Percentiles rank a stretch among this genome's conserved stretches.
Evolutionary conservation across 2,888 invertebrate genomes (phyloP).

Genomic region (Drosophila picticornis): DNA sequence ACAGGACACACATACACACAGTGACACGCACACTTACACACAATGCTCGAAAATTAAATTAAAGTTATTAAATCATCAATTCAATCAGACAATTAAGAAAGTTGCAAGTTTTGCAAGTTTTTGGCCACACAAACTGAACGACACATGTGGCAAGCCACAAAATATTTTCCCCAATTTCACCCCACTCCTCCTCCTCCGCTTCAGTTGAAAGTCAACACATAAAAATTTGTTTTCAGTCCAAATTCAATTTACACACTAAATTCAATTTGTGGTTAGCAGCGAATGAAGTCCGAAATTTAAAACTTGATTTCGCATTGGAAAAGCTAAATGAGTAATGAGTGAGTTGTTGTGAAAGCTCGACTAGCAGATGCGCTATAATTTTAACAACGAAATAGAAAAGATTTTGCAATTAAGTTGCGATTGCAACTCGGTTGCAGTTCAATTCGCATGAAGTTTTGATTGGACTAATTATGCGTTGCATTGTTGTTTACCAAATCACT

Average conservation of each 20-base stretch:
- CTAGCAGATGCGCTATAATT: not conserved
- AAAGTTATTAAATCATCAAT: constrained; percentile 85
- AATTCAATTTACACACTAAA: constrained; percentile 65
- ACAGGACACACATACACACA: constrained; percentile 4
- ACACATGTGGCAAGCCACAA: constrained; percentile 61
- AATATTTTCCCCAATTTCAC: not conserved
- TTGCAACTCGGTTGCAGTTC: too few relatives aligned
- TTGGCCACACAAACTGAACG: constrained; percentile 67
- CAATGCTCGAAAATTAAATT: constrained; percentile 76
- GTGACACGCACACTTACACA: constrained; percentile 8
- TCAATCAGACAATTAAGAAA: constrained; percentile 84
- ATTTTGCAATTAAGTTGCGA: not conserved
- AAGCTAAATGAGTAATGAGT: not conserved
- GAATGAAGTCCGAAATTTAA: constrained; percentile 39
- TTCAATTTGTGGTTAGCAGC: constrained; percentile 60
- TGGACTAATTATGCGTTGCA: not conserved
- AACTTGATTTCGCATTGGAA: constrained; percentile 30
- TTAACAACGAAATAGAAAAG: not conserved
- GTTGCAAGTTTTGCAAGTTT: constrained; percentile 70
- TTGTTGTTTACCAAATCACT: not conserved
- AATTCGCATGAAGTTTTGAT: not conserved
- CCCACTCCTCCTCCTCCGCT: too few relatives aligned
- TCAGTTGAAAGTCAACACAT: constrained; percentile 33
- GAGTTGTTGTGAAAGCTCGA: not conserved
- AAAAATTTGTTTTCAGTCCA: constrained; percentile 30